Base-by-base conservation (phyloP, 2,113 vertebrate genomes). In the Arizona elegans region DNA sequence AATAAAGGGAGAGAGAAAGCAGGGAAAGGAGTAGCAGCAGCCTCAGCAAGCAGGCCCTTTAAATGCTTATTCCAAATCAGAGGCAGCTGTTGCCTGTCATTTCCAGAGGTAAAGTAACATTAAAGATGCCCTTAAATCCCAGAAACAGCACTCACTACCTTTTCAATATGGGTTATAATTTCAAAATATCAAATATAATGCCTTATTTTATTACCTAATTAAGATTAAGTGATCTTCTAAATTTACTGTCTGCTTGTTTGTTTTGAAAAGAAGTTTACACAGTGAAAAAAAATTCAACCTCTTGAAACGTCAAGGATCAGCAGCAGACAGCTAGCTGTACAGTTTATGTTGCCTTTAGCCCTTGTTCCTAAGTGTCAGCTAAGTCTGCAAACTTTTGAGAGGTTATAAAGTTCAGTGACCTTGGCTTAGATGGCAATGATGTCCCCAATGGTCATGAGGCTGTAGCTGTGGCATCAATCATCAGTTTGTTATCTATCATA, bases 311-410 rank as follows among this genome's bases (percentile, higher is more conserved):
- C 97, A 97, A 95, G 26, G 85, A 97, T 97, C 96, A 95, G 96
- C 97, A 97, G 96, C 97, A 98, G 97, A 97, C 97, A 97, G 97
- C 96, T 96, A 96, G 95, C 93, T 96, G 87, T 90, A 95, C 96
- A 97, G 97, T 97, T 97, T 96, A 97, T 96, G 96, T 94, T 0
- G 0, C 95, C 97, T 97, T 96, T 97, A 96, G 95, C 96, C 94
- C 95, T 97, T 97, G 97, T 97, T 97, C 96, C 95, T 95, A 97
- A 95, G 96, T 96, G 97, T 96, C 96, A 96, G 95, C 94, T 96
- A 95, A 96, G 97, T 95, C 94, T 94, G 92, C 91, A 95, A 97
- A 95, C 94, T 96, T 96, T 97, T 96, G 70, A 33, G 97, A 97
- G 96, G 96, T 56, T 95, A 95, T 97, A 97, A 98, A 98, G 96